A percentile compares a stretch with the other conserved stretches of the same genome.
phyloP scores from a whole-genome alignment of 2,888 invertebrate genomes.

The Mechanitis mazaeus region DNA sequence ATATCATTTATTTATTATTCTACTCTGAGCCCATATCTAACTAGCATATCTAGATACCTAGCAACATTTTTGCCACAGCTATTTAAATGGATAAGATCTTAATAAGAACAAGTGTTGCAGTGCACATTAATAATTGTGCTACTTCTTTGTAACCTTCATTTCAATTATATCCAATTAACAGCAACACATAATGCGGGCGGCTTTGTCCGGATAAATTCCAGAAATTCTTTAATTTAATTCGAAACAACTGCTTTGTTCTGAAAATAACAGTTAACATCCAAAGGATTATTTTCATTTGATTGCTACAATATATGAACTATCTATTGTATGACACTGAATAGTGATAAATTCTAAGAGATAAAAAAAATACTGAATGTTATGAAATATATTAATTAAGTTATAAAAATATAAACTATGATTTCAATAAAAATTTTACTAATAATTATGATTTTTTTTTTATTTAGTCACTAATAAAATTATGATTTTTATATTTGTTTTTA shows the following conservation, averaged over 20 bases:
- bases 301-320: conserved; percentile 8
- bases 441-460: not conserved
- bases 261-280: conserved; percentile 6
- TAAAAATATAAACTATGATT: not conserved
- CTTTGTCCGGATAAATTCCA: conserved; percentile 13
- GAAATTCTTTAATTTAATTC: conserved; percentile 15
- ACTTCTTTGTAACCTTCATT: conserved; percentile 46
- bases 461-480: not conserved
- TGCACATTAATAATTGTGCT: conserved; percentile 39
- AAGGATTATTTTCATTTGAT: conserved; percentile 8
- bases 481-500: conserved; percentile 31
- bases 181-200: conserved; percentile 18
- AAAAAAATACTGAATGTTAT: not conserved
- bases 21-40: too few relatives aligned
- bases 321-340: conserved; percentile 3
- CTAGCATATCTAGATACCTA: too few relatives aligned
- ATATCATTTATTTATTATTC: too few relatives aligned
- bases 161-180: conserved; percentile 54
- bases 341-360: not conserved
- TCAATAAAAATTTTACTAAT: too few relatives aligned
- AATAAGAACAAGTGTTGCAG: conserved; percentile 36
- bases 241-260: conserved; percentile 14
- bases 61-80: conserved; percentile 4
- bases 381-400: conserved; percentile 1
- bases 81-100: conserved; percentile 18